These are phyloP conservation scores for Sinodicranocentrus sp. DNA, from an alignment of 2,888 invertebrate genomes.

Conservation along the genomic window DNA sequence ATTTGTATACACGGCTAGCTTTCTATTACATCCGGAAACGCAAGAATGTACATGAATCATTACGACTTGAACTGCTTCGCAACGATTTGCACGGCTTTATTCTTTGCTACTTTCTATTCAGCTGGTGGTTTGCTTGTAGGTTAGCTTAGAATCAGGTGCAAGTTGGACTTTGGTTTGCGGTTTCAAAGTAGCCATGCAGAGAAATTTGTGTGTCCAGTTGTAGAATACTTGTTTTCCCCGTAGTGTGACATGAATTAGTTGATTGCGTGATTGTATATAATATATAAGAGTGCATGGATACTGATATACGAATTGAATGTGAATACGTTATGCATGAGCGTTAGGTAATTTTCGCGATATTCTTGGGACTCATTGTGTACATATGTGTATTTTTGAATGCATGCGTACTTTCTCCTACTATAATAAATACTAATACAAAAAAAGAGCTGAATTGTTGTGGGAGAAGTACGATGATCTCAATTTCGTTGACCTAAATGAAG, in stretches of 20 bases:
- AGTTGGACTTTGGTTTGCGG: background rate
- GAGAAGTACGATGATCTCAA: slow-evolving; percentile 67
- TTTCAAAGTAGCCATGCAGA: background rate
- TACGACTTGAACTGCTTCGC: background rate
- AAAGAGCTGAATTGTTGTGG: slow-evolving; percentile 29
- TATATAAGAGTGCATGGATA: too few relatives aligned
- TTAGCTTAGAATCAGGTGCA: too few relatives aligned
- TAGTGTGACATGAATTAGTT: slow-evolving; percentile 22
- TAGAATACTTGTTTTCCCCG: background rate
- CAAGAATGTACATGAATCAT: slow-evolving; percentile 11
- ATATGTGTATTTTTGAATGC: background rate
- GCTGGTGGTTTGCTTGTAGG: too few relatives aligned
- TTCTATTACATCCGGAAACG: background rate
- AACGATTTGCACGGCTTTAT: slow-evolving; percentile 1
- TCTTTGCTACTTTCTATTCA: background rate
- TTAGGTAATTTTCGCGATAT: too few relatives aligned
- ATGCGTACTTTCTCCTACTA: background rate
- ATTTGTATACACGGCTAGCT: too few relatives aligned
- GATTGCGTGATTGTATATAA: slow-evolving; percentile 19
- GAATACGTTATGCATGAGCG: too few relatives aligned
- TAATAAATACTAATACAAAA: slow-evolving; percentile 6
- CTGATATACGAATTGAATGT: too few relatives aligned
- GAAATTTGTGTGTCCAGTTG: background rate
- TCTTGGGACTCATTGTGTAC: background rate
- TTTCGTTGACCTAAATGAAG: slow-evolving; percentile 73